Percentiles rank a stretch among this genome's conserved stretches.
phyloP scores from a whole-genome alignment of 1,140 invertebrate genomes.

The Adoxophyes honmai region DNA sequence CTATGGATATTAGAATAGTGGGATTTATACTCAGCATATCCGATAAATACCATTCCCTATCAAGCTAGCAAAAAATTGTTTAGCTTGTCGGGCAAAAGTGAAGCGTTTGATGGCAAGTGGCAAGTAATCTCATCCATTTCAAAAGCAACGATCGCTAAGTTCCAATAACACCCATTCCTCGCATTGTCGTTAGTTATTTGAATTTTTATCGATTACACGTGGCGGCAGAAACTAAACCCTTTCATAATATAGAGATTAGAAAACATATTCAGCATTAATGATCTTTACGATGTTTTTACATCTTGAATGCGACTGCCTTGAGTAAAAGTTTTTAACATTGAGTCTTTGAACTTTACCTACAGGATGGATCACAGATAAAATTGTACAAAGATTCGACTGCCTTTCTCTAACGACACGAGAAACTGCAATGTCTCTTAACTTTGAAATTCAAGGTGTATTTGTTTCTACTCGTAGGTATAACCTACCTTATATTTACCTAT shows the following conservation, averaged over 20 bases:
- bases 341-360: no score
- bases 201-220: constrained; percentile 46
- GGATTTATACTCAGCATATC: constrained; percentile 41
- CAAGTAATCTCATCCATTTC: background rate
- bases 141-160: background rate
- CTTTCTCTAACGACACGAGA: no score
- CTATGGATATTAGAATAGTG: constrained; percentile 40
- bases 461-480: no score
- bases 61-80: background rate
- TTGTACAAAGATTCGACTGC: no score
- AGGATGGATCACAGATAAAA: background rate
- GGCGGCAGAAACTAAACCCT: constrained; percentile 29
- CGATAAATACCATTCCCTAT: background rate
- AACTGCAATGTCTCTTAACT: no score
- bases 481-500: no score
- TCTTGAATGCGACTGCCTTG: constrained; percentile 22
- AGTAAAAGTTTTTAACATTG: no score
- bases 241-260: constrained; percentile 23
- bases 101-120: background rate
- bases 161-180: constrained; percentile 2
- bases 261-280: constrained; percentile 29
- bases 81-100: background rate
- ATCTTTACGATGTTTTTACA: constrained; percentile 53
- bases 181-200: constrained; percentile 27
- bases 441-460: no score